Evolutionary conservation across 2,797 vertebrate genomes (phyloP), one percentile per base, ranked within the genome.

Genomic region (Macroramphosus scolopax): DNA sequence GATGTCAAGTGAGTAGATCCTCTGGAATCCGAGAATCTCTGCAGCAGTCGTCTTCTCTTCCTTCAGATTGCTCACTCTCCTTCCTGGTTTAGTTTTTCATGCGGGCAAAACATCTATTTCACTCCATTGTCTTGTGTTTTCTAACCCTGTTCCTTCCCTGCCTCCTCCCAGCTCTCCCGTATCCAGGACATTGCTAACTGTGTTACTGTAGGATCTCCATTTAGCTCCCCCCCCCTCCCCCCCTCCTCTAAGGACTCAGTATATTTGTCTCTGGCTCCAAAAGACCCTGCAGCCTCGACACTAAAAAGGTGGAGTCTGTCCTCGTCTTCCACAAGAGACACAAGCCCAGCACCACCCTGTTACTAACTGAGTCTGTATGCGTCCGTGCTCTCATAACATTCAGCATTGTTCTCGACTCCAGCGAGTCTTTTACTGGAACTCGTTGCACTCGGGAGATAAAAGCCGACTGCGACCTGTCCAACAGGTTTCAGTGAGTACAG

Each of bases 181-280:
- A 75, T 66, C 38, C 52, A 75, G 75, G 69, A 68, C 75, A 63
- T 28, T 4, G n/a, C 53, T 53, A 61, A 62, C 42, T 63, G 55
- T 69, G 64, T 60, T 59, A 50, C 38, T 17, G 40, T 46, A 20
- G 25, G 53, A 48, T 59, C 65, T 75, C 24, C 29, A 68, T 77
- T 68, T 75, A 77, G 58, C 59, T 56, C 17, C 43, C 13, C 6
- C 8, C 26, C 49, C 56, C 59, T 17, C 40, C 13, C 6, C 6
- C 26, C 49, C 69, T 70, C 69, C 70, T 68, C 43, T 46, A 61
- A 70, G 70, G 55, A 53, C 45, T 30, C 11, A 7, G 8, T 51
- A 62, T 74, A 65, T 70, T 29, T 74, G 65, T 64, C 62, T 76
- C 47, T 34, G 35, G 40, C 52, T 54, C 57, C 35, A 36, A 24